A percentile compares a stretch with the other conserved stretches of the same genome.
Evolutionary conservation across 1,140 invertebrate species (phyloP).

Genomic region (Drosophila navojoa): DNA sequence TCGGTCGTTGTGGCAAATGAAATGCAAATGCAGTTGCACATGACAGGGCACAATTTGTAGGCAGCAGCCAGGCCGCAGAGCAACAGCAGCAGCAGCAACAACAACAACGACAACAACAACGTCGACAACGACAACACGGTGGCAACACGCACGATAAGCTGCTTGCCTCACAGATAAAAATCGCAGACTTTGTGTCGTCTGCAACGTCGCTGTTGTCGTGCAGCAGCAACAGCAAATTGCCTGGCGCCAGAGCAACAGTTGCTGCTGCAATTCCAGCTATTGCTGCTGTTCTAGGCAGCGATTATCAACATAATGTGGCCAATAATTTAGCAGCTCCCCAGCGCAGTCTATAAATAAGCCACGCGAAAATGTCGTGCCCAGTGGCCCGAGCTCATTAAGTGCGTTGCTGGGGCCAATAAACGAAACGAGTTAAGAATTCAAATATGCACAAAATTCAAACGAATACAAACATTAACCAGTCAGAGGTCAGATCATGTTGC

Average conservation of each 20-base stretch:
- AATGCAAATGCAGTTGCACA: conserved; percentile 38
- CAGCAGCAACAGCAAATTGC: conserved; percentile 45
- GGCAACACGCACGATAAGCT: conserved; percentile 45
- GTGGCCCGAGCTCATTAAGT: conserved; percentile 52
- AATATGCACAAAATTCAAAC: conserved; percentile 1
- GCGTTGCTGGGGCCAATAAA: conserved; percentile 43
- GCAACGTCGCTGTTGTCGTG: conserved; percentile 30
- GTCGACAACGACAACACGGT: conserved; percentile 19
- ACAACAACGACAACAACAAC: conserved; percentile 5
- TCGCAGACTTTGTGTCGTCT: conserved; percentile 70
- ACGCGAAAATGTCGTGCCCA: conserved; percentile 51
- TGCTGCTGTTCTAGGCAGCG: conserved; percentile 30
- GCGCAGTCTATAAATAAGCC: conserved; percentile 55
- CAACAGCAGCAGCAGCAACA: not conserved
- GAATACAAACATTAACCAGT: conserved; percentile 2
- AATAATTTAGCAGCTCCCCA: conserved; percentile 56
- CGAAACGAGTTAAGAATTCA: conserved; percentile 24
- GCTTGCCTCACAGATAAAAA: conserved; percentile 61
- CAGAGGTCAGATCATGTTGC: conserved; percentile 16
- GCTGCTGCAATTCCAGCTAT: conserved; percentile 28
- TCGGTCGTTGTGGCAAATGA: conserved; percentile 11
- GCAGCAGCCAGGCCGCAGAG: conserved; percentile 15
- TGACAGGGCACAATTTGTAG: conserved; percentile 64
- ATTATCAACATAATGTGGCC: conserved; percentile 52
- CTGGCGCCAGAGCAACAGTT: conserved; percentile 70